Percentiles rank a stretch among this genome's conserved stretches.
Evolutionary conservation across 2,113 vertebrate species (phyloP).

Genomic region (Electrona antarctica): DNA sequence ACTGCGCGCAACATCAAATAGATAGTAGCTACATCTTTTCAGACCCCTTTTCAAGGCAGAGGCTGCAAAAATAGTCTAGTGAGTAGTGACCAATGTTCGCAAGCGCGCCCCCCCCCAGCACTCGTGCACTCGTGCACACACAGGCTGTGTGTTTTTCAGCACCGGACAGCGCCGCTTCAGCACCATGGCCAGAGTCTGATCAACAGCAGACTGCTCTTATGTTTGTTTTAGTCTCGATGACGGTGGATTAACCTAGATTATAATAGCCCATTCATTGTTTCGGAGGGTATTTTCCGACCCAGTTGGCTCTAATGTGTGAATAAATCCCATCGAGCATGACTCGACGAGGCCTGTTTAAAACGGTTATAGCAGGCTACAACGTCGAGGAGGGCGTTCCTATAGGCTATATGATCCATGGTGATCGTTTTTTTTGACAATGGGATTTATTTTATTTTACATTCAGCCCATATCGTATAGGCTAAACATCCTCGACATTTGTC

Average conservation of each 20-base stretch:
- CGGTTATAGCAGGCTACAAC: slow-evolving; percentile 20
- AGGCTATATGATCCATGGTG: neutral
- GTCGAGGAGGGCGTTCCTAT: slow-evolving; percentile 41
- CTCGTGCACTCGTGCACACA: slow-evolving; percentile 9
- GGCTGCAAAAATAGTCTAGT: no score
- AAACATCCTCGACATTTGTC: neutral
- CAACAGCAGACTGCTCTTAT: no score
- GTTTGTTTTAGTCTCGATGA: no score
- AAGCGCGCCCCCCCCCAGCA: no score
- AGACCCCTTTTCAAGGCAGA: no score
- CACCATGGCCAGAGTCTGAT: slow-evolving; percentile 16
- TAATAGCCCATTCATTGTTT: neutral
- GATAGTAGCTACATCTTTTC: no score
- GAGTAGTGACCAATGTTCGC: no score
- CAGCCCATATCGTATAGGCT: neutral
- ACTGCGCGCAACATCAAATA: no score
- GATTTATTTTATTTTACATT: neutral
- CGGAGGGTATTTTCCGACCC: neutral
- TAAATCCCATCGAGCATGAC: slow-evolving; percentile 31
- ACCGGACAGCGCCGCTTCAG: slow-evolving; percentile 71
- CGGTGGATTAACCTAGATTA: neutral
- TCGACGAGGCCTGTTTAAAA: slow-evolving; percentile 38
- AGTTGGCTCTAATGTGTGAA: slow-evolving; percentile 9
- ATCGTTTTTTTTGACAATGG: neutral
- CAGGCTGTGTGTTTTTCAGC: slow-evolving; percentile 44